These are phyloP conservation scores for Anser cygnoides DNA, from an alignment of 2,113 vertebrate species.

Conservation along the genomic window DNA sequence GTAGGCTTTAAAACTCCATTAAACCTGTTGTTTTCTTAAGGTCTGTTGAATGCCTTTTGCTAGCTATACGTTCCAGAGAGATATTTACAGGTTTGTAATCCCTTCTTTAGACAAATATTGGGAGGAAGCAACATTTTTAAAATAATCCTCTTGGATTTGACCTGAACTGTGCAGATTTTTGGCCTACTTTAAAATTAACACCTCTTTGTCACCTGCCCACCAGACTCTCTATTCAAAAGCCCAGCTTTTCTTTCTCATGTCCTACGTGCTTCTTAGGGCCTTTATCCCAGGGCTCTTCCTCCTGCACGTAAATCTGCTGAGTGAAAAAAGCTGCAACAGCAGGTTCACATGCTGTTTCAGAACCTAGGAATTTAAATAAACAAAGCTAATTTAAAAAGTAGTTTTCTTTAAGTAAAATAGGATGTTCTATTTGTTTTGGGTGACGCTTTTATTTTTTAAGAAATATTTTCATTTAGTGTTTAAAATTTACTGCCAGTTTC, in stretches of 20 bases:
- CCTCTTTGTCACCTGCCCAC: not conserved
- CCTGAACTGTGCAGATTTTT: slow-evolving; percentile 32
- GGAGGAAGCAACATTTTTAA: slow-evolving; percentile 38
- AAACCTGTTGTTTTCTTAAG: slow-evolving; percentile 74
- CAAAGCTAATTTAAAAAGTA: slow-evolving; percentile 20
- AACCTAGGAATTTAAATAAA: slow-evolving; percentile 46
- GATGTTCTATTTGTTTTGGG: slow-evolving; percentile 42
- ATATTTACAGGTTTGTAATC: slow-evolving; percentile 67
- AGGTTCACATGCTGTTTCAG: not conserved
- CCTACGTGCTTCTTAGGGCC: not conserved
- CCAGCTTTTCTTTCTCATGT: not conserved
- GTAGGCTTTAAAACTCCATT: slow-evolving; percentile 67
- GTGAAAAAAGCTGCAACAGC: not conserved
- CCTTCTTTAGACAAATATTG: slow-evolving; percentile 63
- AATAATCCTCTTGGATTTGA: slow-evolving; percentile 56
- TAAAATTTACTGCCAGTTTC: slow-evolving; percentile 47
- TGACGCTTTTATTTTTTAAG: slow-evolving; percentile 46
- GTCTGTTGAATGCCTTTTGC: slow-evolving; percentile 63
- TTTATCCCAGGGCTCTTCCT: not conserved
- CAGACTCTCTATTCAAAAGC: not conserved
- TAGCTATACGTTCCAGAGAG: slow-evolving; percentile 63
- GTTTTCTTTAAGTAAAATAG: slow-evolving; percentile 29
- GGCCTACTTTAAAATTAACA: not conserved
- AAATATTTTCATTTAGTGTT: slow-evolving; percentile 44
- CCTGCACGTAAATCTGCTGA: not conserved